These are phyloP conservation scores for Habropoda laboriosa DNA, from an alignment of 1,140 invertebrate species.

Conservation along the genomic window DNA sequence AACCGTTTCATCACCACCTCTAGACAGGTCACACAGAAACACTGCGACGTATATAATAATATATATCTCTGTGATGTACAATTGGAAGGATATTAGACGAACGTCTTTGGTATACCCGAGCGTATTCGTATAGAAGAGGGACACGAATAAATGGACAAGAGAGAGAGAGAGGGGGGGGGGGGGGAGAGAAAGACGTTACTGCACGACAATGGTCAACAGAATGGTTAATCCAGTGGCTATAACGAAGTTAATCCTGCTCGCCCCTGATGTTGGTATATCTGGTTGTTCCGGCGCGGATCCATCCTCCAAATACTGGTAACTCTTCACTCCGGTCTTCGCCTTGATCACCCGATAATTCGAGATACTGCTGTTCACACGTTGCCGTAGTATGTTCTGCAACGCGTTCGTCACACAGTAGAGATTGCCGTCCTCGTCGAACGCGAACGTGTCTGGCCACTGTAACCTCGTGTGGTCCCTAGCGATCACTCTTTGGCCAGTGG, in stretches of 20 bases:
- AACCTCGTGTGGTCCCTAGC: slow-evolving; percentile 85
- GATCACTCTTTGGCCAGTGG: slow-evolving; percentile 83
- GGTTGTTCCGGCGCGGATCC: slow-evolving; percentile 72
- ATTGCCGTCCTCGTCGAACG: slow-evolving; percentile 85
- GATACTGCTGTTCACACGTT: slow-evolving; percentile 80
- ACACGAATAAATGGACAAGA: neutral
- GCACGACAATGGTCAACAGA: slow-evolving; percentile 31
- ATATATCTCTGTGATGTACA: neutral
- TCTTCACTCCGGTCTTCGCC: slow-evolving; percentile 82
- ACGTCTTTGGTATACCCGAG: slow-evolving; percentile 30
- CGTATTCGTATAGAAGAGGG: neutral
- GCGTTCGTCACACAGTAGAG: slow-evolving; percentile 86
- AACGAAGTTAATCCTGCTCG: slow-evolving; percentile 47
- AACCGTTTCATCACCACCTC: no score
- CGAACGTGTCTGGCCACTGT: slow-evolving; percentile 88
- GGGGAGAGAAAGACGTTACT: slow-evolving; percentile 29
- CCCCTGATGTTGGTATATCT: slow-evolving; percentile 70
- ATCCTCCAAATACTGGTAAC: slow-evolving; percentile 84
- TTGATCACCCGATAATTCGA: slow-evolving; percentile 85
- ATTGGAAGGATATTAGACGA: slow-evolving; percentile 6
- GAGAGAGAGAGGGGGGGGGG: neutral
- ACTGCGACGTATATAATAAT: slow-evolving; percentile 10
- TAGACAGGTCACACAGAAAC: slow-evolving; percentile 8
- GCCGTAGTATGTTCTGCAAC: slow-evolving; percentile 84
- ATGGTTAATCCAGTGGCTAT: slow-evolving; percentile 7